phyloP scores from a whole-genome alignment of 2,888 invertebrate genomes.

The Phragmatobia fuliginosa region DNA sequence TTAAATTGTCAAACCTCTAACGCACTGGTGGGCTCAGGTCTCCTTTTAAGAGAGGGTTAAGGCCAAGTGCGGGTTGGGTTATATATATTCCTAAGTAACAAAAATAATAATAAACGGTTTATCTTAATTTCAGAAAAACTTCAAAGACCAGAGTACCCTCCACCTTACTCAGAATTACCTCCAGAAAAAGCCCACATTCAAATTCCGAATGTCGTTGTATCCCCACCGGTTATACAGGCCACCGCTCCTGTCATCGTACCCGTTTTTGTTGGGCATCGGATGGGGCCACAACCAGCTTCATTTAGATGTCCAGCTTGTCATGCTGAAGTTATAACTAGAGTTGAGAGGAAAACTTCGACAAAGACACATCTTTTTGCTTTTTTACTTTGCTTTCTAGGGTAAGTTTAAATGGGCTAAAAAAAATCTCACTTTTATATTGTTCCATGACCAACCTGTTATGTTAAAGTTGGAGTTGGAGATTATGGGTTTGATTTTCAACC shows the following conservation, averaged over 20 bases:
- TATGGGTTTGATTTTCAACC: too few species aligned
- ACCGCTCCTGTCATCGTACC: background rate
- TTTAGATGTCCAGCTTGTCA: constrained; percentile 79
- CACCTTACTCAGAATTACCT: constrained; percentile 43
- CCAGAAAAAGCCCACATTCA: constrained; percentile 9
- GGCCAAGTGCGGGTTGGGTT: too few species aligned
- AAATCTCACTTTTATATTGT: too few species aligned
- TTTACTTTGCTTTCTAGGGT: constrained; percentile 73
- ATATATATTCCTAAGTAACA: too few species aligned
- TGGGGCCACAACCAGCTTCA: constrained; percentile 47
- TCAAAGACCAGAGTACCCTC: constrained; percentile 38
- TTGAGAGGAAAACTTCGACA: constrained; percentile 72
- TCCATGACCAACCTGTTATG: too few species aligned
- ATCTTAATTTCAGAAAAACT: constrained; percentile 26
- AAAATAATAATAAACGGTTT: background rate
- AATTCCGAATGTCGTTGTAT: background rate
- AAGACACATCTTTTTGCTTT: constrained; percentile 85
- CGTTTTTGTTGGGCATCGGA: background rate
- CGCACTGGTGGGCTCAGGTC: too few species aligned
- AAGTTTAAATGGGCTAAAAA: background rate
- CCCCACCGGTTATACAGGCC: background rate
- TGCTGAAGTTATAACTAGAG: constrained; percentile 73
- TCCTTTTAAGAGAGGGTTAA: too few species aligned
- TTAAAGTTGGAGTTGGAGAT: too few species aligned
- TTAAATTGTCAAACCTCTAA: background rate